Percentiles rank a stretch among this genome's conserved stretches.
Conservation (phyloP, 1,140 invertebrate species). For the Charaxes varanes region DNA sequence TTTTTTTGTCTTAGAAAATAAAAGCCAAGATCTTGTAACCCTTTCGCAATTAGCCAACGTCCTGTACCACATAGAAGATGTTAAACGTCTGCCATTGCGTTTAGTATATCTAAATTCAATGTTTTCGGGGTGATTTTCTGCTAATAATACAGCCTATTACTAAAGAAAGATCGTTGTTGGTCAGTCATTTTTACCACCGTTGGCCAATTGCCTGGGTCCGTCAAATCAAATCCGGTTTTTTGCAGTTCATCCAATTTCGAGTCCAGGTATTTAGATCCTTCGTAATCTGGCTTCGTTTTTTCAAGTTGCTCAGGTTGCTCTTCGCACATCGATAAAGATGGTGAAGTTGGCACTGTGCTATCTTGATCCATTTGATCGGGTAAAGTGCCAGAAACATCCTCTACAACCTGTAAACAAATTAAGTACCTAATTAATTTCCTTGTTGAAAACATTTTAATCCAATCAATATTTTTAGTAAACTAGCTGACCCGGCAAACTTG, state of each 20-base stretch:
- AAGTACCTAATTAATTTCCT: too few species aligned
- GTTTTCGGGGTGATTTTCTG: conserved; percentile 19
- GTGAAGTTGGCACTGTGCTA: conserved; percentile 12
- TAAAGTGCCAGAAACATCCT: conserved; percentile 10
- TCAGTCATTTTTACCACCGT: conserved; percentile 16
- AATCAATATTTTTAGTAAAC: too few species aligned
- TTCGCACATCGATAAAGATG: conserved; percentile 14
- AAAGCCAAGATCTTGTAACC: conserved; percentile 21
- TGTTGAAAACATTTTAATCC: too few species aligned
- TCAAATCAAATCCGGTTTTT: conserved; percentile 16
- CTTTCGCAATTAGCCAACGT: conserved; percentile 19
- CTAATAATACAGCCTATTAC: conserved; percentile 21
- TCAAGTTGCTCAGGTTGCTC: conserved; percentile 13
- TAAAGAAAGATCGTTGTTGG: conserved; percentile 17
- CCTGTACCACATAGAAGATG: conserved; percentile 21
- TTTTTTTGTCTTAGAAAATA: conserved; percentile 22
- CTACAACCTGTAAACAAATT: too few species aligned
- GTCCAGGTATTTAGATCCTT: too few species aligned
- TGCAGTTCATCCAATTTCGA: conserved; percentile 14
- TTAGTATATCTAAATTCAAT: conserved; percentile 22
- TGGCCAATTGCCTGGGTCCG: conserved; percentile 20
- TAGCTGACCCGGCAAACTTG: too few species aligned
- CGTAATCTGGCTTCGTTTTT: conserved; percentile 15
- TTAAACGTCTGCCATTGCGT: conserved; percentile 21
- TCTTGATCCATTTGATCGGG: conserved; percentile 7